Base-by-base conservation (phyloP, 2,113 vertebrate genomes). In the Hymenochirus boettgeri region DNA sequence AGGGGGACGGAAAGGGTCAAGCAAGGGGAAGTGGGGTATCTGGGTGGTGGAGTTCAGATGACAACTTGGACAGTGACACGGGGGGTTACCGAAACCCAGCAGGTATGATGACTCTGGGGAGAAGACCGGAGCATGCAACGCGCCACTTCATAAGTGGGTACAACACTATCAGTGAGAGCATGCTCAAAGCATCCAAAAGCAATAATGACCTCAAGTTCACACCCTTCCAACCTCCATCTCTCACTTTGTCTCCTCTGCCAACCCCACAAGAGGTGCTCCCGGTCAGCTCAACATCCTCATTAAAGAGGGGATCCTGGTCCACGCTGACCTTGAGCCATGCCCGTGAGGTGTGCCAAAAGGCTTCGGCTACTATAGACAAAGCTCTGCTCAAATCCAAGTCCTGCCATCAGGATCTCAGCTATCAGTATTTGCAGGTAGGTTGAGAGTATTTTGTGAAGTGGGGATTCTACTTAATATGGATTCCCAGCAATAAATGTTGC, bases 1-100 rank as follows among this genome's bases (percentile, higher is more conserved):
- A 99, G 78, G 90, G 89, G 0, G 94, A 97, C 74, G 85, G 92
- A 65, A 99, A 98, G 62, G 83, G 95, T 37, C 84, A 95, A 24
- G 92, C 91, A 39, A 90, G 94, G 35, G 93, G 93, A 72, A 98
- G 98, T 83, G 65, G 33, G 29, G 97, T 99, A 83, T 98, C 96
- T 0, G 96, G 96, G 70, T 98, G 96, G 85, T 98, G 96, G 96
- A 99, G 96, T 75, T 99, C 96, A 0, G 96, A 98, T 0, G 96
- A 99, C 79, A 91, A 91, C 78, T 76, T 99, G 77, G 92, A 94
- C 70, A 77, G 74, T 0, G 93, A 94, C 7, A 79, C 93, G 70
- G 92, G 93, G 82, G 94, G 88, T 75, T 95, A 95, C 80, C 87
- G 91, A 6, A 92, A 90, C 77, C 92, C 93, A 0, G 86, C 91